A percentile compares a stretch with the other conserved stretches of the same genome.
These are phyloP conservation scores for Stratiolaelaps scimitus DNA, from an alignment of 1,140 invertebrate genomes.

Conservation along the genomic window DNA sequence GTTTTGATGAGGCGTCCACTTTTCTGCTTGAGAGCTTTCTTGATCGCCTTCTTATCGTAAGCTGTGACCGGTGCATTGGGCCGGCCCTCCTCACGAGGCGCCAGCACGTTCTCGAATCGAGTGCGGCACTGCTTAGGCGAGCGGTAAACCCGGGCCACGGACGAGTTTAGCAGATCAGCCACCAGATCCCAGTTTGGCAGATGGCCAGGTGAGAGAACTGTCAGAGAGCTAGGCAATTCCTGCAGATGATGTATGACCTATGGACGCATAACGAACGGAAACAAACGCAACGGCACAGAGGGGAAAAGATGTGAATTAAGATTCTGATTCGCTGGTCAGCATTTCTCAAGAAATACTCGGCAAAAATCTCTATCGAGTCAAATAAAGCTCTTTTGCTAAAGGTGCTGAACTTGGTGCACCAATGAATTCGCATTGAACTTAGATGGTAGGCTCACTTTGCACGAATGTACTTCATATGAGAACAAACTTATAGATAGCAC, in stretches of 20 bases:
- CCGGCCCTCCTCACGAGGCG: constrained; percentile 70
- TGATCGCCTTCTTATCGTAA: constrained; percentile 11
- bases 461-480: no score
- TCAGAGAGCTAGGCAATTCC: constrained; percentile 63
- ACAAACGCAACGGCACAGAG: neutral
- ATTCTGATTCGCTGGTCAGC: no score
- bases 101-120: constrained; percentile 61
- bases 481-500: no score
- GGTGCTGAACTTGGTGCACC: no score
- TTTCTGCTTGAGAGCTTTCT: constrained; percentile 45
- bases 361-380: no score
- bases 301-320: neutral
- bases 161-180: constrained; percentile 74
- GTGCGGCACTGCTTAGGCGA: constrained; percentile 75
- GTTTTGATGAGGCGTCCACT: constrained; percentile 60
- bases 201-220: constrained; percentile 63
- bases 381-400: no score
- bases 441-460: no score
- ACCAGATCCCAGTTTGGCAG: constrained; percentile 89
- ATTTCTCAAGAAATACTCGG: no score
- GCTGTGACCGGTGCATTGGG: neutral
- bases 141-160: constrained; percentile 57
- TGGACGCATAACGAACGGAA: constrained; percentile 4
- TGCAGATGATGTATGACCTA: constrained; percentile 69
- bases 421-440: no score